phyloP scores from a whole-genome alignment of 2,113 vertebrate genomes.

The western clawed frog (Xenopus tropicalis) region UCB_Xtro_10.0 CM004451.2:70937001-70937500 shows the following conservation, averaged over 20 bases:
- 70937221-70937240: conserved; percentile 65
- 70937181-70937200: conserved; percentile 69
- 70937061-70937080: conserved; percentile 41
- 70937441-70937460: conserved; percentile 9
- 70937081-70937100: conserved; percentile 43
- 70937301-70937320: conserved; percentile 74
- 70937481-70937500: no score
- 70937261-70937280: conserved; percentile 69
- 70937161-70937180: conserved; percentile 61
- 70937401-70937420: conserved; percentile 70
- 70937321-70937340: conserved; percentile 70
- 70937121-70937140: conserved; percentile 52
- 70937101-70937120: conserved; percentile 47
- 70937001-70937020: conserved; percentile 39
- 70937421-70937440: conserved; percentile 51
- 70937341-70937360: conserved; percentile 72
- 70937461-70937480: no score
- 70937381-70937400: conserved; percentile 67
- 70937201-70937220: conserved; percentile 70
- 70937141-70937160: conserved; percentile 64
- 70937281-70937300: conserved; percentile 76
- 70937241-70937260: conserved; percentile 70
- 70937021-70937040: conserved; percentile 36
- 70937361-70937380: conserved; percentile 71
- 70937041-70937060: conserved; percentile 39